Conservation (phyloP, 2,888 invertebrate species). For the Eupithecia subfuscata region DNA sequence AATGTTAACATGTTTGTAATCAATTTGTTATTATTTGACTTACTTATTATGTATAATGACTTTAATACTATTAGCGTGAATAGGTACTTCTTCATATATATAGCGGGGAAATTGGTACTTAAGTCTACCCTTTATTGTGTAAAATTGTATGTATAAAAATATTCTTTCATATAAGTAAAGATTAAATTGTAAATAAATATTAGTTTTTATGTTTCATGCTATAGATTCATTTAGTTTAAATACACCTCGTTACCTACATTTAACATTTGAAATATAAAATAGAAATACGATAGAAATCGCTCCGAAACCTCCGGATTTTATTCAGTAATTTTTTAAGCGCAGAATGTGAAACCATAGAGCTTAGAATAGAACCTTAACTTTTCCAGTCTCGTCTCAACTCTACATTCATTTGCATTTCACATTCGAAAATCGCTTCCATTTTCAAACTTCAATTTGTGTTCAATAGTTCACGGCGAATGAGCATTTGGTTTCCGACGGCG, state of each 20-base stretch:
- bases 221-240: neutral
- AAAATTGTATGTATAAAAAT: too few species aligned
- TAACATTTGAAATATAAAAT: neutral
- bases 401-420: slow-evolving; percentile 11
- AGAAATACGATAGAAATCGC: neutral
- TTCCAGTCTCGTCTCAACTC: neutral
- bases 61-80: slow-evolving; percentile 62
- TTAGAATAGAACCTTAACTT: neutral
- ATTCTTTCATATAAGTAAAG: neutral
- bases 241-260: neutral
- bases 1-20: slow-evolving; percentile 64
- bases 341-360: neutral
- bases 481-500: slow-evolving; percentile 42
- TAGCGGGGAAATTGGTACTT: neutral
- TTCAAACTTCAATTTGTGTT: slow-evolving; percentile 45
- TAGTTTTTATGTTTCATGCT: neutral
- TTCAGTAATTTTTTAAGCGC: neutral
- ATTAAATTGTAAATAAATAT: neutral
- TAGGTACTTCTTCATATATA: slow-evolving; percentile 30
- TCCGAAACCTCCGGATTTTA: neutral
- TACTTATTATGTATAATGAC: slow-evolving; percentile 30
- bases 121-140: neutral
- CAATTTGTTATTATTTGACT: slow-evolving; percentile 47
- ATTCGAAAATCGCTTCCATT: slow-evolving; percentile 25
- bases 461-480: slow-evolving; percentile 46